Evolutionary conservation across 2,797 vertebrate species (phyloP), one percentile per base, ranked within the genome.

Genomic region (Cephalopachus bancanus): DNA sequence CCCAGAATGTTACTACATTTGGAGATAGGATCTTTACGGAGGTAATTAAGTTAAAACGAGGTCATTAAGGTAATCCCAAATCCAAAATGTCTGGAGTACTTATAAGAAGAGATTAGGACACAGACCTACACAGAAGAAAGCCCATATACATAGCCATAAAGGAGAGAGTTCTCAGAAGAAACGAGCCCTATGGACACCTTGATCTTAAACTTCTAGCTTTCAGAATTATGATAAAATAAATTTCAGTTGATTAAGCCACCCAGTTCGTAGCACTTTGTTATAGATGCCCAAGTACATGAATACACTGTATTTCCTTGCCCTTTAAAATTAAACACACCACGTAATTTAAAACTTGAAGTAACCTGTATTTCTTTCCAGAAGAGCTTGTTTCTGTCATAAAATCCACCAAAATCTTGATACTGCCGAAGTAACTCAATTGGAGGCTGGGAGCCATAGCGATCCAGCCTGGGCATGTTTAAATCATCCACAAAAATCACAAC

Each of bases 311-410:
- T 93, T 83, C 10, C 30, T 64, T 71, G 17, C 3, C 2, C 11
- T 75, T 81, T 91, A 96, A 53, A 87, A 89, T 53, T 69, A 88
- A 91, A 87, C 1, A 95, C 0, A 30, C 11, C 28, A 79, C 90
- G 4, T 19, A 89, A 93, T 84, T 80, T 90, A 75, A 97, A 95
- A 83, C 16, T 3, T 83, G 37, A 93, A 74, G 59, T 90, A 96
- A 99, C 99, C 98, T 99, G 99, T 94, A 99, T 99, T 93, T 99
- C 99, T 95, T 99, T 99, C 99, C 98, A 99, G 98, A 99, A 99
- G 95, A 99, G 98, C 91, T 99, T 99, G 4, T 97, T 98, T 95
- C 99, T 98, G 97, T 99, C 99, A 85, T 99, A 99, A 98, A 99
- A 99, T 92, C 99, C 99, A 90, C 98, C 98, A 96, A 99, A 99